Conservation (phyloP, 2,113 vertebrate genomes). For the Pelodiscus sinensis region DNA sequence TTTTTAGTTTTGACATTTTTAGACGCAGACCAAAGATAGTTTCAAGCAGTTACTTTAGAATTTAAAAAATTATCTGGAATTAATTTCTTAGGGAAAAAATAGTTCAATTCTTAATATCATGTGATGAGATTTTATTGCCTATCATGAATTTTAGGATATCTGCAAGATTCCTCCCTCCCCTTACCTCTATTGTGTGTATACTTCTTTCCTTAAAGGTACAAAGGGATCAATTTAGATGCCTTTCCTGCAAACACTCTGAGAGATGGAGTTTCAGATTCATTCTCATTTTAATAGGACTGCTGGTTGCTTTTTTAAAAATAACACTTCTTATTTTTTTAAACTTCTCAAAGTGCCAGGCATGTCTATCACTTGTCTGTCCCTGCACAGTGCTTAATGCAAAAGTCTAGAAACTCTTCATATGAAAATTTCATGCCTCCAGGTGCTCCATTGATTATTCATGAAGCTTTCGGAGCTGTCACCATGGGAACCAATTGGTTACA, state of each 20-base stretch:
- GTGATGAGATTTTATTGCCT: neutral
- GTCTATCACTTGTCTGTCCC: conserved; percentile 68
- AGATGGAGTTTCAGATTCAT: conserved; percentile 34
- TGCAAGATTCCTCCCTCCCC: neutral
- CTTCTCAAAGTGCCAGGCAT: conserved; percentile 53
- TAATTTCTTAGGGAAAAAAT: neutral
- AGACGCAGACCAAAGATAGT: neutral
- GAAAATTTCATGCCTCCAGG: conserved; percentile 83
- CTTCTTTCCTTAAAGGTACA: conserved; percentile 28
- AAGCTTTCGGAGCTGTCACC: conserved; percentile 77
- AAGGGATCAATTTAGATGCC: conserved; percentile 12
- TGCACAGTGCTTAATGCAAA: conserved; percentile 64
- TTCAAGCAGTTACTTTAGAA: rapidly evolving
- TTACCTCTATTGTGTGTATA: neutral
- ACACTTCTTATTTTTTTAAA: conserved; percentile 56
- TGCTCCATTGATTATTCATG: conserved; percentile 83
- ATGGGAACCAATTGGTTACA: conserved; percentile 78
- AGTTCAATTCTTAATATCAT: neutral
- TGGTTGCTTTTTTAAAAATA: conserved; percentile 55
- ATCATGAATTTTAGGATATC: neutral
- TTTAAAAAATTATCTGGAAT: neutral
- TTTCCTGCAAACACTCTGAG: conserved; percentile 22
- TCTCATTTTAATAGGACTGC: conserved; percentile 53
- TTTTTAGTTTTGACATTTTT: neutral
- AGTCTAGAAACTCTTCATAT: conserved; percentile 72